A percentile compares a stretch with the other conserved stretches of the same genome.
Conservation (phyloP, 1,140 invertebrate species). For the Micrasema minimum region DNA sequence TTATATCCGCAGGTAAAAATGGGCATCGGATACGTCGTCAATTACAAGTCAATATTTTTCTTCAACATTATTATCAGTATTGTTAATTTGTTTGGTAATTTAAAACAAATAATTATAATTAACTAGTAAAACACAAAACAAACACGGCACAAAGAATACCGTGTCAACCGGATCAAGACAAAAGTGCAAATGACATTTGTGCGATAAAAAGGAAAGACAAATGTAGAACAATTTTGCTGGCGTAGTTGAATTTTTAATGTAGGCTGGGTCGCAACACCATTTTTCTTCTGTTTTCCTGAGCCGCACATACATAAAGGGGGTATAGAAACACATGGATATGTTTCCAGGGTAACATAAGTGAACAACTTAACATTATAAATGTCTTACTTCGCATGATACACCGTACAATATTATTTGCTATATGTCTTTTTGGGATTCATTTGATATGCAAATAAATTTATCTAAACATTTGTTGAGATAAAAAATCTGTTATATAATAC, state of each 20-base stretch:
- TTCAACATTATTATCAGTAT: too few species aligned
- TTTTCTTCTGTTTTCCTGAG: constrained; percentile 12
- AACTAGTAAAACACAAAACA: too few species aligned
- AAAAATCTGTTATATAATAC: too few species aligned
- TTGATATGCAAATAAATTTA: too few species aligned
- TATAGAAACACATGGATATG: too few species aligned
- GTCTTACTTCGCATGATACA: not conserved
- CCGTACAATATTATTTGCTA: not conserved
- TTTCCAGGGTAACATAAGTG: constrained; percentile 6
- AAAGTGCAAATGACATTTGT: constrained; percentile 32
- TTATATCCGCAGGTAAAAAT: too few species aligned
- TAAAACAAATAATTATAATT: too few species aligned
- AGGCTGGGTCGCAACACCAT: constrained; percentile 9
- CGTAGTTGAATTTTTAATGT: constrained; percentile 33
- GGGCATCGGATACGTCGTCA: too few species aligned
- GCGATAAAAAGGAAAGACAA: constrained; percentile 26
- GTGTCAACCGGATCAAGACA: constrained; percentile 6
- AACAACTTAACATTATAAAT: constrained; percentile 17
- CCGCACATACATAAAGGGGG: too few species aligned
- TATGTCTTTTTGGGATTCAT: not conserved
- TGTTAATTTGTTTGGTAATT: too few species aligned
- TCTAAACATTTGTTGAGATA: too few species aligned
- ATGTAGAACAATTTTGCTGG: constrained; percentile 35
- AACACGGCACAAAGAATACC: not conserved
- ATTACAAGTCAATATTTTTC: too few species aligned